Evolutionary conservation across 2,888 invertebrate species (phyloP).

Genomic region (Melanostoma mellinum): DNA sequence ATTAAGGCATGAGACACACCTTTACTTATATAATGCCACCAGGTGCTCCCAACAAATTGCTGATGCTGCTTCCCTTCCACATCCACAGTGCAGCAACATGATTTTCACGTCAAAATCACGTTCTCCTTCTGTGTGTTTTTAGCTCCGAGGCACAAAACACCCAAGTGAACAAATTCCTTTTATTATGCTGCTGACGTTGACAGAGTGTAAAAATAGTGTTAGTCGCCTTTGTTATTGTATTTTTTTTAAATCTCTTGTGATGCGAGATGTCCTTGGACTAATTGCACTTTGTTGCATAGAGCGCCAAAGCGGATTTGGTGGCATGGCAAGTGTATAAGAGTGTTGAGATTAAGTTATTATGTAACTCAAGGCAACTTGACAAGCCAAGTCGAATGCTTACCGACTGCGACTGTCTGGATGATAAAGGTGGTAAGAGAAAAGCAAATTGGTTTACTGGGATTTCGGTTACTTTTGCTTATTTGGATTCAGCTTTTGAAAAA

Average conservation of each 20-base stretch:
- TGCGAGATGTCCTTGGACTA: conserved; percentile 53
- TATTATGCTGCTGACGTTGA: conserved; percentile 65
- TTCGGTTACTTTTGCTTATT: no score
- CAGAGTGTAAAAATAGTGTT: conserved; percentile 57
- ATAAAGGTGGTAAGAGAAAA: no score
- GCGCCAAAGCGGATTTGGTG: conserved; percentile 33
- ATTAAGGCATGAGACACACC: conserved; percentile 61
- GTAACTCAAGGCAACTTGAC: conserved; percentile 12
- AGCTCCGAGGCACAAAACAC: conserved; percentile 42
- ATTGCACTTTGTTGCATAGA: conserved; percentile 29
- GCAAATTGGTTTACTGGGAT: no score
- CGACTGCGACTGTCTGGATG: no score
- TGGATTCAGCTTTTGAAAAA: no score
- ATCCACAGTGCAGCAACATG: conserved; percentile 4
- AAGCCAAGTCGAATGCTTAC: background rate
- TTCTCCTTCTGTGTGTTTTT: conserved; percentile 47
- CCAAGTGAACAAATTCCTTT: conserved; percentile 67
- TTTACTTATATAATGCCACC: conserved; percentile 7
- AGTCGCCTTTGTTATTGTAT: conserved; percentile 40
- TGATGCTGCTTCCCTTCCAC: background rate
- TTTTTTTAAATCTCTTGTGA: conserved; percentile 43
- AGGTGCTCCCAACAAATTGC: conserved; percentile 9
- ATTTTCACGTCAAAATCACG: conserved; percentile 65
- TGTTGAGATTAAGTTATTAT: background rate
- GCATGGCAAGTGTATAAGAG: conserved; percentile 2